A percentile compares a stretch with the other conserved stretches of the same genome.
These are phyloP conservation scores for Tolmerus cingulatus DNA, from an alignment of 2,888 invertebrate genomes.

Conservation along the genomic window DNA sequence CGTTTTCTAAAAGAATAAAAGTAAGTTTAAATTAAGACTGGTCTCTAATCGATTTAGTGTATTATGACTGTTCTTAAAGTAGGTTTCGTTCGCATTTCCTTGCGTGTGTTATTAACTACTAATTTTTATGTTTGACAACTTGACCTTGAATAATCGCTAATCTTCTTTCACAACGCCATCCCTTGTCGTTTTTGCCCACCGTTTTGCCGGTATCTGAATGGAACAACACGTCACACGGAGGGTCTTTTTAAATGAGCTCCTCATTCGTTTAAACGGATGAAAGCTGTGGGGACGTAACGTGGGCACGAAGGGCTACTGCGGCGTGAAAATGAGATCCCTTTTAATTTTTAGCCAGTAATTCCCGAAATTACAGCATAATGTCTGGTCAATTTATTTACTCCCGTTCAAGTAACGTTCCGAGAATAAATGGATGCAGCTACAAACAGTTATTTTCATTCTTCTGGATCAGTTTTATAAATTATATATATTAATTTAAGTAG, in stretches of 20 bases:
- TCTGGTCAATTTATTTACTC: background rate
- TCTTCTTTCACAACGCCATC: background rate
- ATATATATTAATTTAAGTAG: background rate
- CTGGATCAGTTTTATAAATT: background rate
- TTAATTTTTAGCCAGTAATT: background rate
- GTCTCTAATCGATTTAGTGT: too few species aligned
- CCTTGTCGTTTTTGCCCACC: background rate
- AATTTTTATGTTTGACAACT: background rate
- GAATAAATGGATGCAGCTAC: background rate
- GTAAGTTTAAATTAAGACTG: too few species aligned
- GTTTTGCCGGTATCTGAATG: background rate
- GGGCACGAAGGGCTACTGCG: too few species aligned
- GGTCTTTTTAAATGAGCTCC: background rate
- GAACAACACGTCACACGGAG: background rate
- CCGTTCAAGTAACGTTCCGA: background rate
- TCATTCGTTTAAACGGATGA: background rate
- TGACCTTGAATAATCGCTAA: background rate
- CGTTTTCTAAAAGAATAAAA: too few species aligned
- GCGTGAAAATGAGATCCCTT: background rate
- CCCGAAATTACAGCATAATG: background rate
- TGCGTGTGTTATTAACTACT: background rate
- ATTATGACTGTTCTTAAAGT: too few species aligned
- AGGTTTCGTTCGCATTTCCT: background rate
- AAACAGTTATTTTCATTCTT: background rate
- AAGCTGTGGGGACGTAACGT: background rate